phyloP scores from a whole-genome alignment of 2,113 vertebrate genomes.

The Rhinolophus ferrumequinum region DNA sequence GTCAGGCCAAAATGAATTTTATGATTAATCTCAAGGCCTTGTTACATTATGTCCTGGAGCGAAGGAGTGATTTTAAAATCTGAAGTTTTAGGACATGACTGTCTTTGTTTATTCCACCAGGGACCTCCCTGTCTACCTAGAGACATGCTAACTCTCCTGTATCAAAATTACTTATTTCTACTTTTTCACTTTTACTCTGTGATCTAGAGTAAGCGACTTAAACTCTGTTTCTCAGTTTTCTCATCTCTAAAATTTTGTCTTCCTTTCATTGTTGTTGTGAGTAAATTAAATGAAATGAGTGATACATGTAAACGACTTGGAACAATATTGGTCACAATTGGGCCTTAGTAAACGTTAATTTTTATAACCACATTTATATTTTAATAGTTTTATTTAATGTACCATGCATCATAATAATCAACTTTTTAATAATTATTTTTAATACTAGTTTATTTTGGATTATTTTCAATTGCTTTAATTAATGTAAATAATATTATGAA shows the following conservation, averaged over 20 bases:
- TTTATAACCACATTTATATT: neutral
- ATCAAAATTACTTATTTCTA: neutral
- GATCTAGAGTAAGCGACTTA: neutral
- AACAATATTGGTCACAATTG: neutral
- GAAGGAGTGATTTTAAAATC: too few relatives aligned
- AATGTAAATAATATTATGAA: neutral
- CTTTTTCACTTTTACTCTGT: neutral
- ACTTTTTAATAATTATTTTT: neutral
- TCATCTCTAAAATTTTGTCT: neutral
- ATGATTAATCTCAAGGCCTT: too few relatives aligned
- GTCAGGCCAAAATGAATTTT: too few relatives aligned
- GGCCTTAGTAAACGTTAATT: constrained; percentile 20
- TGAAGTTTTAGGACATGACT: too few relatives aligned
- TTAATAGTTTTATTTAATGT: neutral
- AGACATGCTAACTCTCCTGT: too few relatives aligned
- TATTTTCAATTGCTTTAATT: neutral
- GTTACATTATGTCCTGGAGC: too few relatives aligned
- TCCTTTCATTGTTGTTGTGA: neutral
- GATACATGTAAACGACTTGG: neutral
- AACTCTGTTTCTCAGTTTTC: neutral
- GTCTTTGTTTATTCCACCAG: too few relatives aligned
- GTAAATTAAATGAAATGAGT: neutral
- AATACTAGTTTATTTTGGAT: neutral
- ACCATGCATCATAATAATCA: too few relatives aligned
- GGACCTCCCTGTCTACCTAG: too few relatives aligned